These are phyloP conservation scores for Camptogramma bilineatum DNA, from an alignment of 2,888 invertebrate genomes.

Conservation along the genomic window DNA sequence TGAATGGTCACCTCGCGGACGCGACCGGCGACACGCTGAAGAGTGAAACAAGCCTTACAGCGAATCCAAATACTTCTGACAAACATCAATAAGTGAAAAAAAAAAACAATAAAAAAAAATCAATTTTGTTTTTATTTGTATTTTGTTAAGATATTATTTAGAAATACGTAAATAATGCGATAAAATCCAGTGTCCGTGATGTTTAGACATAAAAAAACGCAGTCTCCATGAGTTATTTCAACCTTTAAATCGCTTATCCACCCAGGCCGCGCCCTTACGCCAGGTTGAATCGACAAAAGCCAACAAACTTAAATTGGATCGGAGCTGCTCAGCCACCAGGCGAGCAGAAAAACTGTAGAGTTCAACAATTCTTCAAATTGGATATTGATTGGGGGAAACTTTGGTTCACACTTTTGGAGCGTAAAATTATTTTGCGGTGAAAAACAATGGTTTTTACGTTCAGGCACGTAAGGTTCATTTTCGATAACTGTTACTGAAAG, in stretches of 20 bases:
- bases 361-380: conserved; percentile 53
- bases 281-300: conserved; percentile 62
- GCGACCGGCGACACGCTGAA: no score
- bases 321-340: conserved; percentile 46
- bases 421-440: conserved; percentile 18
- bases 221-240: background rate
- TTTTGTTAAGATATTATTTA: no score
- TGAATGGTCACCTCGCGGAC: no score
- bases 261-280: conserved; percentile 2
- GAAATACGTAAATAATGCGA: no score
- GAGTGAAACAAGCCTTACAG: no score
- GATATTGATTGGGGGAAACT: conserved; percentile 48
- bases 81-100: no score
- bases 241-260: background rate
- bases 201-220: no score
- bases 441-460: background rate
- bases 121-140: no score
- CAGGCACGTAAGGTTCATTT: background rate
- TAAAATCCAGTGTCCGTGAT: no score
- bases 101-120: no score
- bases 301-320: conserved; percentile 74
- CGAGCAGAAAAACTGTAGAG: conserved; percentile 57
- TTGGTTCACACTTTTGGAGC: conserved; percentile 20
- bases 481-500: background rate
- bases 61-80: no score